Evolutionary conservation across 2,797 vertebrate genomes (phyloP).

Genomic region (Acanthurus tractus): DNA sequence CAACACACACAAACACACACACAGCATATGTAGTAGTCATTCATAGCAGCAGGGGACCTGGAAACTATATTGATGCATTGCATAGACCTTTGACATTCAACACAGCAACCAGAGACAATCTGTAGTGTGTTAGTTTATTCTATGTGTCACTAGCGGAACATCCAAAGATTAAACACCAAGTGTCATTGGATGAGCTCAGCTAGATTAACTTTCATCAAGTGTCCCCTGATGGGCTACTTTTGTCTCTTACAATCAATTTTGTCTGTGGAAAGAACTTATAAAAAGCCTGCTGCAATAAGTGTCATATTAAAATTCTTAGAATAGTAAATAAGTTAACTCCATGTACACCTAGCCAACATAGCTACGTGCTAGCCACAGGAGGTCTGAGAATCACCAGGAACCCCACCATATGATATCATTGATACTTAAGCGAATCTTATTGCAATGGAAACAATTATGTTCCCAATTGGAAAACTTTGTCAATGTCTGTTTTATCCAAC

Average conservation of each 20-base stretch:
- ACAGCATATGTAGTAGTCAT: too few relatives aligned
- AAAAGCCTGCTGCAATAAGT: neutral
- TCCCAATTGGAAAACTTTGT: too few relatives aligned
- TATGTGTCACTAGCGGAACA: neutral
- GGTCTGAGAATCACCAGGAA: too few relatives aligned
- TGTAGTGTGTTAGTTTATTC: neutral
- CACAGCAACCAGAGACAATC: neutral
- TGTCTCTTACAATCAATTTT: neutral
- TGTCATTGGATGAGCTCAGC: neutral
- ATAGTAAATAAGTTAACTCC: neutral
- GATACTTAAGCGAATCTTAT: too few relatives aligned
- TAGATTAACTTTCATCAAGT: neutral
- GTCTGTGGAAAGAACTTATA: neutral
- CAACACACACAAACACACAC: too few relatives aligned
- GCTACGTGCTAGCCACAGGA: neutral
- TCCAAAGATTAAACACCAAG: neutral
- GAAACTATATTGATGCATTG: too few relatives aligned
- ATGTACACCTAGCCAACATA: neutral
- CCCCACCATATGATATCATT: too few relatives aligned
- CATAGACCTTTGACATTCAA: too few relatives aligned
- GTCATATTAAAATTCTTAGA: neutral
- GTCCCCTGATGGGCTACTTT: neutral
- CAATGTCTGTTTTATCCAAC: too few relatives aligned
- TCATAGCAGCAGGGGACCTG: too few relatives aligned
- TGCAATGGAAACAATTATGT: too few relatives aligned